These are phyloP conservation scores for Amphiura filiformis DNA, from an alignment of 35 echinoderm and acorn worm species.

Conservation along the genomic window DNA sequence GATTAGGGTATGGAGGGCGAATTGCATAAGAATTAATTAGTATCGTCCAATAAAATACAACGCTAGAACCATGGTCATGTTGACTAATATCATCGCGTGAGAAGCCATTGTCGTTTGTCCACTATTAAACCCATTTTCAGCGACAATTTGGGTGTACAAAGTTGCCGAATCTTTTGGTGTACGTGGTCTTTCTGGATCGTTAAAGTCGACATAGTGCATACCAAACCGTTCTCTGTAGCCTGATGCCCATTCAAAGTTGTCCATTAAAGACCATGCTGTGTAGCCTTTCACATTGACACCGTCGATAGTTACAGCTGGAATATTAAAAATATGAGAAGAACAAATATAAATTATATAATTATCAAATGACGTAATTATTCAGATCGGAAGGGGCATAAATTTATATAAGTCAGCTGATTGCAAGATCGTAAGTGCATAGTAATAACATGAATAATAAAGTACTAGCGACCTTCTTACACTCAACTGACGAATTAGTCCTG, in stretches of 20 bases:
- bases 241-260: constrained; percentile 75
- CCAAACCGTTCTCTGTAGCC: constrained; percentile 77
- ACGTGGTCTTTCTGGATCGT: constrained; percentile 36
- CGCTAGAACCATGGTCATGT: background rate
- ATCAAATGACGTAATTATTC: too few species aligned
- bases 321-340: too few species aligned
- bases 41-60: background rate
- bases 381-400: too few species aligned
- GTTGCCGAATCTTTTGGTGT: constrained; percentile 52
- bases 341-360: background rate
- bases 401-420: too few species aligned
- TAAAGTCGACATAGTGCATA: constrained; percentile 78
- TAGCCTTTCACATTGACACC: constrained; percentile 71
- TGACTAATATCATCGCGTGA: background rate
- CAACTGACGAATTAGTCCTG: too few species aligned
- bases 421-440: too few species aligned
- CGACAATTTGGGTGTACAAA: constrained; percentile 43
- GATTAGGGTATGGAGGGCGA: too few species aligned
- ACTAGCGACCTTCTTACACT: too few species aligned
- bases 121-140: constrained; percentile 59
- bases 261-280: constrained; percentile 82
- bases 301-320: constrained; percentile 66
- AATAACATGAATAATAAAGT: too few species aligned
- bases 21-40: too few species aligned
- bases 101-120: background rate